Conservation (phyloP, 2,113 vertebrate species). For the Melozone crissalis region DNA sequence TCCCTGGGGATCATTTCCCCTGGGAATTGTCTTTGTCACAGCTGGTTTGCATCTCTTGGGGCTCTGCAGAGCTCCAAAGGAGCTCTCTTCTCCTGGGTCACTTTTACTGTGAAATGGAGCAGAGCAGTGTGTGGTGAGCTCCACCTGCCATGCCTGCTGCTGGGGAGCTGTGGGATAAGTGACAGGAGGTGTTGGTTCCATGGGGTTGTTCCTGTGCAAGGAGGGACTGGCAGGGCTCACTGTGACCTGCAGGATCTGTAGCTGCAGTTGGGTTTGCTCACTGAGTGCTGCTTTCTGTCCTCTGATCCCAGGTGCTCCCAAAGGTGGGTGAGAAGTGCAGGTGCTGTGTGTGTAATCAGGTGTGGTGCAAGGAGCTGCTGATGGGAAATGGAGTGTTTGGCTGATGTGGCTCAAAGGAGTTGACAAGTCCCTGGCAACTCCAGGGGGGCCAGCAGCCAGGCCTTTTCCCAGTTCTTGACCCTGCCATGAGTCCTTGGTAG, state of each 20-base stretch:
- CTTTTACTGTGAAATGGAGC: background rate
- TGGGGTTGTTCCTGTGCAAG: background rate
- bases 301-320: background rate
- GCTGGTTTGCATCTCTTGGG: background rate
- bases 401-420: background rate
- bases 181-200: background rate
- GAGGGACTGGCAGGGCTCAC: background rate
- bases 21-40: background rate
- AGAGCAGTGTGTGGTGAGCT: background rate
- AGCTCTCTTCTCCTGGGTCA: background rate
- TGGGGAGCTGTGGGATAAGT: background rate
- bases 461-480: background rate
- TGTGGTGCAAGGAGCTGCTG: background rate
- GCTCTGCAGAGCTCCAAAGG: background rate
- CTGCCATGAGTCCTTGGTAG: background rate
- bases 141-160: background rate
- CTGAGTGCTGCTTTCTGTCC: rapidly evolving
- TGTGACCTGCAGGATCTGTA: background rate
- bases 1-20: background rate
- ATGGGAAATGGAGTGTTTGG: background rate
- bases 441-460: background rate
- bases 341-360: rapidly evolving
- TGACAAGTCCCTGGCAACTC: rapidly evolving
- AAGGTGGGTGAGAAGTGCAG: background rate
- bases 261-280: background rate